Conservation (phyloP, 2,888 invertebrate species). For the Therioaphis trifolii region DNA sequence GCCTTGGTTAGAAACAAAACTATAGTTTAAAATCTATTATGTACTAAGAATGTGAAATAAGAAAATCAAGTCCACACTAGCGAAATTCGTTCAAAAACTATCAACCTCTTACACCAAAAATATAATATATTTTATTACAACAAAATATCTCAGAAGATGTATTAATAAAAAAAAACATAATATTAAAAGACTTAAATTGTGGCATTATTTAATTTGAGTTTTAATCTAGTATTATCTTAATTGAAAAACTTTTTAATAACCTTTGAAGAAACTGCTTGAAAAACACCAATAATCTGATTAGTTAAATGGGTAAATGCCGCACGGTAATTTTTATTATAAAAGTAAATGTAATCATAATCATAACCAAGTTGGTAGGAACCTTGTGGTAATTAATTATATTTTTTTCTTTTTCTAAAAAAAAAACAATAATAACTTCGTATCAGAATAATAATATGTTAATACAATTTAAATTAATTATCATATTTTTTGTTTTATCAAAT, state of each 20-base stretch:
- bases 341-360: background rate
- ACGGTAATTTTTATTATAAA: background rate
- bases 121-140: background rate
- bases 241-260: conserved; percentile 31
- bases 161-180: background rate
- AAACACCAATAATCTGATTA: background rate
- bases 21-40: too few relatives aligned
- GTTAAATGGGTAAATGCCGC: background rate
- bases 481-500: too few relatives aligned
- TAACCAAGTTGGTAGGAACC: too few relatives aligned
- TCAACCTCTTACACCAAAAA: background rate
- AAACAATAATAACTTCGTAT: too few relatives aligned
- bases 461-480: too few relatives aligned
- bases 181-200: background rate
- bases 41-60: background rate
- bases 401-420: background rate
- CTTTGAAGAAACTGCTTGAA: background rate
- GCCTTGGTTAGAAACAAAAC: too few relatives aligned
- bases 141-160: background rate
- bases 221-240: conserved; percentile 9
- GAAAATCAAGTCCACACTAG: too few relatives aligned
- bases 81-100: background rate
- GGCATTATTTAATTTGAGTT: background rate
- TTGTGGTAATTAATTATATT: background rate
- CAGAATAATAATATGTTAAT: too few relatives aligned